Evolutionary conservation across 2,888 invertebrate species (phyloP).

Genomic region (Tetranychus piercei): DNA sequence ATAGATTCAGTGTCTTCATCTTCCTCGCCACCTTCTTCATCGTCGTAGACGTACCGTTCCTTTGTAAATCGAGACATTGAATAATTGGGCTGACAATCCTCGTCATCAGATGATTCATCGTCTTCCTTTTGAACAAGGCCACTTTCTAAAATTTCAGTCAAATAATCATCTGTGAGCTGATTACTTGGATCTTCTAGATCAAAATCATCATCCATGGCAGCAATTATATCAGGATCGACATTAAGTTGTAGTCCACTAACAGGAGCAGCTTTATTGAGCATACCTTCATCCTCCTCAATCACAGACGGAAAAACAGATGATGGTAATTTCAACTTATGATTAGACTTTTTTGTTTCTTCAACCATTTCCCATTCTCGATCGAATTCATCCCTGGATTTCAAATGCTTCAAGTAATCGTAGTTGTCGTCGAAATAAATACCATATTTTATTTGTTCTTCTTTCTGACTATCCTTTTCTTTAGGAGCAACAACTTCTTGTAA

Average conservation of each 20-base stretch:
- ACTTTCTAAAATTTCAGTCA: constrained; percentile 45
- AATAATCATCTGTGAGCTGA: constrained; percentile 75
- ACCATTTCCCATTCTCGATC: constrained; percentile 4
- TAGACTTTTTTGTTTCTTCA: not conserved
- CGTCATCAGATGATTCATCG: constrained; percentile 26
- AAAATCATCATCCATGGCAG: constrained; percentile 81
- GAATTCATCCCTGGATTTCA: constrained; percentile 32
- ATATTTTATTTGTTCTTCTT: constrained; percentile 58
- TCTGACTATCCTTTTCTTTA: constrained; percentile 37
- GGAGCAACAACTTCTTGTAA: constrained; percentile 33
- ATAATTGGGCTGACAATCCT: constrained; percentile 13
- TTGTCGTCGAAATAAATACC: constrained; percentile 87
- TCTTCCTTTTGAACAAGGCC: constrained; percentile 14
- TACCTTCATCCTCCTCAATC: constrained; percentile 63
- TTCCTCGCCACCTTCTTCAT: constrained; percentile 13
- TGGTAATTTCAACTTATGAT: constrained; percentile 43
- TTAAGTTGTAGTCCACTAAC: constrained; percentile 36
- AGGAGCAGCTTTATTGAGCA: constrained; percentile 58
- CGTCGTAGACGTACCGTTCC: constrained; percentile 10
- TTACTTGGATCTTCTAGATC: constrained; percentile 64
- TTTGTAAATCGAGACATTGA: constrained; percentile 6
- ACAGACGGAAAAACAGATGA: constrained; percentile 73
- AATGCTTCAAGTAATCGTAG: constrained; percentile 82
- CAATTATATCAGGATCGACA: constrained; percentile 77
- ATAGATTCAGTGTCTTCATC: constrained; percentile 7